Conservation (phyloP, 2,888 invertebrate species). For the Periphyllus acericola region DNA sequence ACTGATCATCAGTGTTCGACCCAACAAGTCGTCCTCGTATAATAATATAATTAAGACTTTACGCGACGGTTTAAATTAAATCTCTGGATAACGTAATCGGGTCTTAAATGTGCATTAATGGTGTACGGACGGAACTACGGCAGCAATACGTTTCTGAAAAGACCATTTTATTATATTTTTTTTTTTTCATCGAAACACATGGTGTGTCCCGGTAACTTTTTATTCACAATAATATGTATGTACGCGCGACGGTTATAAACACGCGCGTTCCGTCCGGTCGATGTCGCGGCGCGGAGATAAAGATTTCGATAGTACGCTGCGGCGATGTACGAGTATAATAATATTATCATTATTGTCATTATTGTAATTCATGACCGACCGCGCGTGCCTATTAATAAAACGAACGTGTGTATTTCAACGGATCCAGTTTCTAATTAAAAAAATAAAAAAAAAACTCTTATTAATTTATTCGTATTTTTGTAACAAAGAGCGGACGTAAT, state of each 20-base stretch:
- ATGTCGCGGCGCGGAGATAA: neutral
- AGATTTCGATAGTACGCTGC: neutral
- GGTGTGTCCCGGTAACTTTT: too few relatives aligned
- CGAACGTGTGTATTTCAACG: neutral
- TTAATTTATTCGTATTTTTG: too few relatives aligned
- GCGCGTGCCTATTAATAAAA: neutral
- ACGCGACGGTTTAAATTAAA: slow-evolving; percentile 17
- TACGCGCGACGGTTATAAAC: too few relatives aligned
- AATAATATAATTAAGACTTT: slow-evolving; percentile 41
- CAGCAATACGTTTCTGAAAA: neutral
- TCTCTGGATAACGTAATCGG: slow-evolving; percentile 26
- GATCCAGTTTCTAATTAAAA: neutral
- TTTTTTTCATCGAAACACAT: too few relatives aligned
- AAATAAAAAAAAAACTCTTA: too few relatives aligned
- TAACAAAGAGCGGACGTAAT: too few relatives aligned
- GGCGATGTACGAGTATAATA: neutral
- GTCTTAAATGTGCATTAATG: slow-evolving; percentile 16
- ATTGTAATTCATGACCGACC: neutral
- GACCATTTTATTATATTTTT: neutral
- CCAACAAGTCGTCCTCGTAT: neutral
- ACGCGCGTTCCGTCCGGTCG: neutral
- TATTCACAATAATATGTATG: too few relatives aligned
- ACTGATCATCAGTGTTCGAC: neutral
- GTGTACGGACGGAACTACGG: neutral
- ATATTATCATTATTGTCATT: neutral